A percentile compares a stretch with the other conserved stretches of the same genome.
Conservation (phyloP, 2,797 vertebrate species). For the Hyperoplus lanceolatus region DNA sequence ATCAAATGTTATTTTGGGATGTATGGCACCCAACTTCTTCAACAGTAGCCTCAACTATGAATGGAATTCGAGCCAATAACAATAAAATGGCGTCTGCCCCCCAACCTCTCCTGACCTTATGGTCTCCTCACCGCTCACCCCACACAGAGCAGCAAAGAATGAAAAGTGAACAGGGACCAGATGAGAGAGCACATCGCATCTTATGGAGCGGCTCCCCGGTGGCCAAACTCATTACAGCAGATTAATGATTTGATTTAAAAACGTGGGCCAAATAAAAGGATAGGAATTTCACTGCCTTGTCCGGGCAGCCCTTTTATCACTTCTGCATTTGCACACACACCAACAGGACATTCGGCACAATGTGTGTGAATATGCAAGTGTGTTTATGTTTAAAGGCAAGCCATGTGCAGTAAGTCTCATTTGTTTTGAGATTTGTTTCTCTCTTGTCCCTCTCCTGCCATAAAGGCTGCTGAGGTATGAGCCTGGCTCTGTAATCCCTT, state of each 20-base stretch:
- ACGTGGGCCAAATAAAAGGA: constrained; percentile 33
- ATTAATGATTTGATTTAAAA: constrained; percentile 65
- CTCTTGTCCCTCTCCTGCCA: constrained; percentile 32
- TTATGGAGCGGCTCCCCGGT: constrained; percentile 57
- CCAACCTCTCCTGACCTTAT: constrained; percentile 56
- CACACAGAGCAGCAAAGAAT: constrained; percentile 36
- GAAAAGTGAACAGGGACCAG: constrained; percentile 26
- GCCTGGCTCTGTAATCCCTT: constrained; percentile 56
- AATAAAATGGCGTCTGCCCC: constrained; percentile 50
- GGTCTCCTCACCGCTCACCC: constrained; percentile 55
- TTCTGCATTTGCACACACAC: neutral
- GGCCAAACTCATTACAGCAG: constrained; percentile 68
- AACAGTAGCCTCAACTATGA: constrained; percentile 21
- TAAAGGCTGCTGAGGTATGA: constrained; percentile 54
- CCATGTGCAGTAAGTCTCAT: constrained; percentile 19
- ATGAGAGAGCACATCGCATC: constrained; percentile 63
- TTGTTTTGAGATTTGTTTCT: constrained; percentile 30
- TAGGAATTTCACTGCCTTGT: constrained; percentile 20
- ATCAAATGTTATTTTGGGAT: constrained; percentile 4
- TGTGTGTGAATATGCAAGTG: neutral
- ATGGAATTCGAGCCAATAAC: constrained; percentile 53
- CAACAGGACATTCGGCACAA: constrained; percentile 7
- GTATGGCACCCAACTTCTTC: neutral
- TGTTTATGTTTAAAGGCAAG: constrained; percentile 9
- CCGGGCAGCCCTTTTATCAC: constrained; percentile 7